Conservation (phyloP, 2,888 invertebrate species). For the Leucophora obtusa region DNA sequence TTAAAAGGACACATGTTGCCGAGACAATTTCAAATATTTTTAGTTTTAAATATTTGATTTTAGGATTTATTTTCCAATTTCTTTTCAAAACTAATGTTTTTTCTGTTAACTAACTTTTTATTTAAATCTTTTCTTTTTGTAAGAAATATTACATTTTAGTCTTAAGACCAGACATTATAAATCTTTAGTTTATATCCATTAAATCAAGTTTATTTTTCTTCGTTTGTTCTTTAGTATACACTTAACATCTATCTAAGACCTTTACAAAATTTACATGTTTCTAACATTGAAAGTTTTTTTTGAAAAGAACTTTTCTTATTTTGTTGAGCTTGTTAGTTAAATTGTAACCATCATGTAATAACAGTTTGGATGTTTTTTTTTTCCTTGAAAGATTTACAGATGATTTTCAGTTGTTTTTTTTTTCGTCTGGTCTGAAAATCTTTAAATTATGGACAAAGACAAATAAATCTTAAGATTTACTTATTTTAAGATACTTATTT, state of each 20-base stretch:
- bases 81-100: conserved; percentile 7
- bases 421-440: conserved; percentile 32
- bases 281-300: conserved; percentile 35
- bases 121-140: conserved; percentile 6
- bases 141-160: conserved; percentile 51
- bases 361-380: conserved; percentile 44
- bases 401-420: conserved; percentile 30
- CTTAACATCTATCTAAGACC: conserved; percentile 14
- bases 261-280: conserved; percentile 47
- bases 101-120: conserved; percentile 39
- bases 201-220: conserved; percentile 56
- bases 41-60: conserved; percentile 15
- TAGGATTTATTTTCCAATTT: conserved; percentile 32
- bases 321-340: neutral
- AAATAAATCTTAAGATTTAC: conserved; percentile 61
- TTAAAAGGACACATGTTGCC: conserved; percentile 57
- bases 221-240: conserved; percentile 6
- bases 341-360: neutral
- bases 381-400: conserved; percentile 48
- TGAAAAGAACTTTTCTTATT: conserved; percentile 17
- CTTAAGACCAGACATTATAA: conserved; percentile 58
- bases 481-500: conserved; percentile 35
- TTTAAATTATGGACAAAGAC: conserved; percentile 59
- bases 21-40: conserved; percentile 27
- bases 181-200: conserved; percentile 60